Conservation (phyloP, 2,113 vertebrate species). For the Corvus moneduloides region DNA sequence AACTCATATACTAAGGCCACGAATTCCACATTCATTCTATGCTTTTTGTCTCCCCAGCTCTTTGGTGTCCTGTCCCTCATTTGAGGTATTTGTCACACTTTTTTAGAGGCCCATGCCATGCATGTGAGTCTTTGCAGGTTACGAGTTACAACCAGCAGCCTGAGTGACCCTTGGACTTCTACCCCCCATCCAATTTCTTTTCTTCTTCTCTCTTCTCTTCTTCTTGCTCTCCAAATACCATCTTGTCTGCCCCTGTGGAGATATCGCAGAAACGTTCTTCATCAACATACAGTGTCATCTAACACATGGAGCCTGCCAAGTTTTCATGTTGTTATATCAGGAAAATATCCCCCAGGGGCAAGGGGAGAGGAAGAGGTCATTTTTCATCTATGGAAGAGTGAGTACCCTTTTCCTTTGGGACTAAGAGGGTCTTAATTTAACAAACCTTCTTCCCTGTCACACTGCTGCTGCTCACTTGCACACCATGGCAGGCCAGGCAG, state of each 20-base stretch:
- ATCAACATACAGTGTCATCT: constrained; percentile 48
- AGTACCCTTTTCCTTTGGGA: constrained; percentile 49
- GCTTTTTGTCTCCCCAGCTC: background rate
- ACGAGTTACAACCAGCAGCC: background rate
- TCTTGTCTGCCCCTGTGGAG: constrained; percentile 28
- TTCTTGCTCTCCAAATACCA: constrained; percentile 39
- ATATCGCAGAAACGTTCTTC: constrained; percentile 31
- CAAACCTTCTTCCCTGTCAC: constrained; percentile 15
- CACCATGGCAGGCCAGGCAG: background rate
- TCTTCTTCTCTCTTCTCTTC: constrained; percentile 16
- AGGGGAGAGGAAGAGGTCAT: constrained; percentile 38
- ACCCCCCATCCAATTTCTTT: constrained; percentile 17
- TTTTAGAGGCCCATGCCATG: background rate
- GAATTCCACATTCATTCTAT: background rate
- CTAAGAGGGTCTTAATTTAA: constrained; percentile 36
- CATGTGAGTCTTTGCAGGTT: background rate
- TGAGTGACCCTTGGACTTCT: background rate
- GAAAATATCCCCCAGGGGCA: constrained; percentile 37
- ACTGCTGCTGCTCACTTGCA: constrained; percentile 25
- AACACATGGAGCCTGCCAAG: constrained; percentile 48
- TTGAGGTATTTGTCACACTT: background rate
- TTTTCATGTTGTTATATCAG: constrained; percentile 49
- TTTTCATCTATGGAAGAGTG: constrained; percentile 55
- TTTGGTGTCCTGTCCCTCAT: background rate
- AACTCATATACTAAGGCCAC: background rate